Evolutionary conservation across 2,113 vertebrate species (phyloP).

Genomic region (Tonatia bakeri): DNA sequence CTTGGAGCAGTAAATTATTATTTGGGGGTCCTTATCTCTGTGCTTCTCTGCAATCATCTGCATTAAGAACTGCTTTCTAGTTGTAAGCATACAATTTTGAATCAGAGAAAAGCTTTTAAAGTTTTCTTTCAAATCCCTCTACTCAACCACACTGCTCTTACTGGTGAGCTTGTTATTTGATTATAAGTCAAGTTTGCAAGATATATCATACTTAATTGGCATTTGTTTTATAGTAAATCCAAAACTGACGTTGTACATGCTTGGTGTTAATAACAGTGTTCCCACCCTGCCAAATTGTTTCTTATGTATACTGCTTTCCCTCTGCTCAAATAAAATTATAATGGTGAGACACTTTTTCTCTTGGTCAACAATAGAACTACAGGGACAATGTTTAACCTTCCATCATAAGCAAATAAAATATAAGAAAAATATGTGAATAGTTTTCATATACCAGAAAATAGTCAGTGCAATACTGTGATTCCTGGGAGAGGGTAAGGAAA

Average conservation of each 20-base stretch:
- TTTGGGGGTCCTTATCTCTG: background rate
- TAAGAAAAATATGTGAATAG: background rate
- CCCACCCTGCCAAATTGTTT: background rate
- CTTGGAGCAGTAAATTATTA: background rate
- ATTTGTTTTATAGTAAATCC: constrained; percentile 2
- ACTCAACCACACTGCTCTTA: background rate
- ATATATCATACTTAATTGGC: background rate
- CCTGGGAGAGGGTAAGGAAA: background rate
- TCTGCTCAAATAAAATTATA: background rate
- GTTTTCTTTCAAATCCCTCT: background rate
- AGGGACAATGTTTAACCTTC: background rate
- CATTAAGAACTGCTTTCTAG: background rate
- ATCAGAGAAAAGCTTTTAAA: background rate
- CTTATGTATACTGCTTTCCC: background rate
- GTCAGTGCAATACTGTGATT: background rate
- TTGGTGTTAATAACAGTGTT: background rate
- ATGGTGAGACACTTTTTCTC: background rate
- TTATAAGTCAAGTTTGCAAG: background rate
- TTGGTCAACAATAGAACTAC: background rate
- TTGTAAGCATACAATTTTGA: background rate
- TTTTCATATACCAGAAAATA: background rate
- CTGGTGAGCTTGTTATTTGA: background rate
- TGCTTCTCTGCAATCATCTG: background rate
- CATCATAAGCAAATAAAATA: background rate
- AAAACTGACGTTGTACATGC: background rate